A percentile compares a stretch with the other conserved stretches of the same genome.
Evolutionary conservation across 2,797 vertebrate genomes (phyloP).

Genomic region (Momotus momota): DNA sequence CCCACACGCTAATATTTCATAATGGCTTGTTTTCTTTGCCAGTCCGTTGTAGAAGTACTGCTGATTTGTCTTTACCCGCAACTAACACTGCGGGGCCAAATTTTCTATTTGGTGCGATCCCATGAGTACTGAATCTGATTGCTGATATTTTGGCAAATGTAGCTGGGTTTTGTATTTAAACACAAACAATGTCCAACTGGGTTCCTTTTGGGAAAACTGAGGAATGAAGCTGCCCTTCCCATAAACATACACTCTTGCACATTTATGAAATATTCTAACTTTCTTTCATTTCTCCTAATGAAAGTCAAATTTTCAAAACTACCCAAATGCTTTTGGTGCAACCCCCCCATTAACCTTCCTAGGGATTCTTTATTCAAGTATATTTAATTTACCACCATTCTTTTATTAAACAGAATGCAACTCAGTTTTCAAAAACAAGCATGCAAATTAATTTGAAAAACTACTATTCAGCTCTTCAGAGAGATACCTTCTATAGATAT

Average conservation of each 20-base stretch:
- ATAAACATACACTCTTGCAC: background rate
- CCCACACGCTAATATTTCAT: background rate
- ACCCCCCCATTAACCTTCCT: background rate
- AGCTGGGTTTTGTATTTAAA: conserved; percentile 1
- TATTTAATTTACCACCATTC: background rate
- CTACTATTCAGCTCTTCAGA: background rate
- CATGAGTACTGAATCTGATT: background rate
- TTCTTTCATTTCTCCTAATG: background rate
- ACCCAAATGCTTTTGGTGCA: background rate
- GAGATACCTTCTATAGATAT: background rate
- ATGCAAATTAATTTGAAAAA: background rate
- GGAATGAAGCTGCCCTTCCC: background rate
- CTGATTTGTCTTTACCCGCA: background rate
- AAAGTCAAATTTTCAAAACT: background rate
- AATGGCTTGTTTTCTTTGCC: background rate
- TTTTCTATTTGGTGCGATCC: background rate
- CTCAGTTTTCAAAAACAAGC: background rate
- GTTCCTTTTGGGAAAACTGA: background rate
- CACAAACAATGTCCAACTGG: background rate
- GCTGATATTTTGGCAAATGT: background rate
- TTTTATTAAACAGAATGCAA: background rate
- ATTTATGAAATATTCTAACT: background rate
- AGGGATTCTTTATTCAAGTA: background rate
- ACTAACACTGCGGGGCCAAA: background rate
- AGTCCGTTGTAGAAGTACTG: background rate